Percentiles rank a stretch among this genome's conserved stretches.
Conservation (phyloP, 2,888 invertebrate species). For the Antheraea assamensis region DNA sequence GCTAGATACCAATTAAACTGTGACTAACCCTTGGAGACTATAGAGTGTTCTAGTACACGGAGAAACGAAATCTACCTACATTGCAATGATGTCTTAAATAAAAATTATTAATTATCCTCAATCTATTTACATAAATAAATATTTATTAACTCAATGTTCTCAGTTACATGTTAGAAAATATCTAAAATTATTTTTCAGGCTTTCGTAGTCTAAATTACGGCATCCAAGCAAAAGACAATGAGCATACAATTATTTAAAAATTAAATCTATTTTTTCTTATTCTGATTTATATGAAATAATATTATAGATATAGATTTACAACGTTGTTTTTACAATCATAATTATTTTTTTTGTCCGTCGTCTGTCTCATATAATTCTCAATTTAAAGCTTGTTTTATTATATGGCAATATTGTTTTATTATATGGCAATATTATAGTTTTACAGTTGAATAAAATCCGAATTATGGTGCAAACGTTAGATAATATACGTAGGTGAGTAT, state of each 20-base stretch:
- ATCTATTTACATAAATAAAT: neutral
- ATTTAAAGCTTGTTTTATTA: neutral
- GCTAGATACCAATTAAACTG: too few relatives aligned
- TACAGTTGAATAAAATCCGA: neutral
- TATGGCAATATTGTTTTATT: neutral
- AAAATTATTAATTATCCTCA: neutral
- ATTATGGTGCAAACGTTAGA: neutral
- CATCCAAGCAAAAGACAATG: neutral
- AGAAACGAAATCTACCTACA: neutral
- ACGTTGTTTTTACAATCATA: neutral
- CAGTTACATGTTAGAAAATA: neutral
- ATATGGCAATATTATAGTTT: neutral
- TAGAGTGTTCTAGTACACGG: neutral
- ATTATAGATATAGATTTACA: conserved; percentile 14
- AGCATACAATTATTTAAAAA: neutral
- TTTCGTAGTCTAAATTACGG: neutral
- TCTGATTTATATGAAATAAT: neutral
- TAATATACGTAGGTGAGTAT: neutral
- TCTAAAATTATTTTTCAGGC: neutral
- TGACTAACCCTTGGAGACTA: neutral
- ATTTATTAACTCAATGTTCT: neutral
- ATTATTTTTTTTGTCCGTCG: neutral
- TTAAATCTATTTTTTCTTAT: neutral
- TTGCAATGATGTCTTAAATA: neutral
- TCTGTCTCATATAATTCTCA: neutral